Conservation (phyloP, 2,797 vertebrate species). For the Sus cebifrons region DNA sequence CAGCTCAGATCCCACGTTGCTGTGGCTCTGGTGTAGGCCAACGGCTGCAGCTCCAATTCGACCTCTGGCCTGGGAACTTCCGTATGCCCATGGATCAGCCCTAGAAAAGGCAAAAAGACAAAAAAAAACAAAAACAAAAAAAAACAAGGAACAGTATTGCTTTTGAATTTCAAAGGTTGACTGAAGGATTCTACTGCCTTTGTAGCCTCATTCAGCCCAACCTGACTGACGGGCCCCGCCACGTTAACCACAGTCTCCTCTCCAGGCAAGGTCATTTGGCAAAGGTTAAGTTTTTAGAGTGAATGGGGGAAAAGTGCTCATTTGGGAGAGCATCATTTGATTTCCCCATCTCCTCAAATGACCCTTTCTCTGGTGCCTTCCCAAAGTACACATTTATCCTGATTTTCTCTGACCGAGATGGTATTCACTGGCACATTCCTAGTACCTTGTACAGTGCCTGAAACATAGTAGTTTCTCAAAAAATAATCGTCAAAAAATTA, state of each 20-base stretch:
- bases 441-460: neutral
- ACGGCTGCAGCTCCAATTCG: too few relatives aligned
- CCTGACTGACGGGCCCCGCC: fast-evolving
- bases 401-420: neutral
- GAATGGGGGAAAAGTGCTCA: neutral
- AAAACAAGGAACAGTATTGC: neutral
- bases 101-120: too few relatives aligned
- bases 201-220: neutral
- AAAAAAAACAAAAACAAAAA: too few relatives aligned
- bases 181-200: neutral
- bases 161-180: neutral
- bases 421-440: neutral
- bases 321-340: neutral
- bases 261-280: neutral
- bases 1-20: too few relatives aligned
- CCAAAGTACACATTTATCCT: neutral
- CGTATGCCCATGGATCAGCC: too few relatives aligned
- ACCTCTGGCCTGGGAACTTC: too few relatives aligned
- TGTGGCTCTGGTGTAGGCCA: too few relatives aligned
- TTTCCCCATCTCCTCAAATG: neutral
- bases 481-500: neutral
- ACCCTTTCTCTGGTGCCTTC: neutral
- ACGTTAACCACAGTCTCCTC: neutral
- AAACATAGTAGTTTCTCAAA: neutral
- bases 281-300: neutral